Conservation (phyloP, 2,113 vertebrate genomes). For the Nesogale talazaci region DNA sequence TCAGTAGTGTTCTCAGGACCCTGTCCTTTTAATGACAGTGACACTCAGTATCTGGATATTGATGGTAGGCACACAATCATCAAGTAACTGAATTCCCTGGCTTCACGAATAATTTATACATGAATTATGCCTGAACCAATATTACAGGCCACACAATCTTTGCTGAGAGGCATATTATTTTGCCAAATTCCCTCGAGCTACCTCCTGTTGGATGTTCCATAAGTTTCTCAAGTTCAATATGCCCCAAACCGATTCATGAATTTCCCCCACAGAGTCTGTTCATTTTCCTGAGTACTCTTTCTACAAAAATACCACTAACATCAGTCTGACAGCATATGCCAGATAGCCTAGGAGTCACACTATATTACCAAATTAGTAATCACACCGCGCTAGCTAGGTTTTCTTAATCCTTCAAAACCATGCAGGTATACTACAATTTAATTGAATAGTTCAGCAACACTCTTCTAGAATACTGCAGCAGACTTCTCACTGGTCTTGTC, state of each 20-base stretch:
- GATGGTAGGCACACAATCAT: not conserved
- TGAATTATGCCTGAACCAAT: not conserved
- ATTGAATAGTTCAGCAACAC: not conserved
- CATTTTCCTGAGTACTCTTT: not conserved
- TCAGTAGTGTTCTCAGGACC: not conserved
- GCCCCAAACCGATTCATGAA: not conserved
- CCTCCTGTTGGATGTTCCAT: not conserved
- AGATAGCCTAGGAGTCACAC: not conserved
- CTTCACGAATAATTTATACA: slow-evolving; percentile 4
- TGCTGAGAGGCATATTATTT: not conserved
- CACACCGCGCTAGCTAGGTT: not conserved
- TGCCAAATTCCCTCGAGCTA: not conserved
- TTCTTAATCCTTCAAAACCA: not conserved
- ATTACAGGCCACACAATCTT: not conserved
- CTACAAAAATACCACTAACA: not conserved
- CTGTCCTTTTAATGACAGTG: not conserved
- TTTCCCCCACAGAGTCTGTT: not conserved
- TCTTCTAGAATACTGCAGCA: not conserved
- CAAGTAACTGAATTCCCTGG: not conserved
- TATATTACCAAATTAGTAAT: not conserved
- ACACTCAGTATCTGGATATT: not conserved
- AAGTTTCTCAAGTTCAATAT: not conserved
- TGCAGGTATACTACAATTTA: not conserved
- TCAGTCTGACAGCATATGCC: not conserved
- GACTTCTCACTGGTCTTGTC: not conserved